Conservation (phyloP, 92 coral and sea anemone species). For the Ricordea florida region DNA sequence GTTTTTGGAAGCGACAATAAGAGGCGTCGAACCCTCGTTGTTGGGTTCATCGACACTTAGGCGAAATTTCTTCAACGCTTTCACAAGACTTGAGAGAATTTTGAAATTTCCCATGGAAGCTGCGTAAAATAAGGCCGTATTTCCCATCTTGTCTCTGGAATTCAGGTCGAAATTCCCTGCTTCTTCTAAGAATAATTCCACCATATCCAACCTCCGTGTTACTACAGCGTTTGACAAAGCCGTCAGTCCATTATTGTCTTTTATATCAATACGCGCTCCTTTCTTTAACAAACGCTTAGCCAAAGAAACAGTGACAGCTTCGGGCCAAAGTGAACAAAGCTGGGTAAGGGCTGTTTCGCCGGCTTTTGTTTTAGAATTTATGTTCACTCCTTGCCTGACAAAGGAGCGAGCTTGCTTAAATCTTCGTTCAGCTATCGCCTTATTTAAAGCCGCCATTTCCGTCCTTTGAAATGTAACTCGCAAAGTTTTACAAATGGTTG, state of each 20-base stretch:
- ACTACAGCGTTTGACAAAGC: constrained; percentile 63
- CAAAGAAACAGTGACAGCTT: constrained; percentile 45
- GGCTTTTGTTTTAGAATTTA: constrained; percentile 38
- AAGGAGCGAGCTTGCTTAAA: constrained; percentile 76
- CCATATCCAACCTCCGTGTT: constrained; percentile 43
- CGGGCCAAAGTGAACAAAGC: constrained; percentile 65
- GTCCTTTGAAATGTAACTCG: no score
- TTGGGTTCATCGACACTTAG: constrained; percentile 68
- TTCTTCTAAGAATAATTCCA: constrained; percentile 39
- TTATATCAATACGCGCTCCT: constrained; percentile 61
- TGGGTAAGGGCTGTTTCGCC: constrained; percentile 76
- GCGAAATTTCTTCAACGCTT: constrained; percentile 48
- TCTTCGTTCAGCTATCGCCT: constrained; percentile 73
- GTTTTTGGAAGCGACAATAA: constrained; percentile 62
- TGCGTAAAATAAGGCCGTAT: constrained; percentile 73
- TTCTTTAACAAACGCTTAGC: constrained; percentile 52
- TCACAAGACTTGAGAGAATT: constrained; percentile 39
- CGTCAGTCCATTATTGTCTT: constrained; percentile 43
- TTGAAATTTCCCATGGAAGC: constrained; percentile 61
- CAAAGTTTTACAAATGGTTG: no score
- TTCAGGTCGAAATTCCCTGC: constrained; percentile 61
- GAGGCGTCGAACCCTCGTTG: constrained; percentile 60
- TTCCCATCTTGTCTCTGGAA: constrained; percentile 56
- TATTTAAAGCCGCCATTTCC: constrained; percentile 64
- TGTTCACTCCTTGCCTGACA: constrained; percentile 42